Evolutionary conservation across 23 tunicate species (phyloP).

Genomic region (Trididemnum clinides): DNA sequence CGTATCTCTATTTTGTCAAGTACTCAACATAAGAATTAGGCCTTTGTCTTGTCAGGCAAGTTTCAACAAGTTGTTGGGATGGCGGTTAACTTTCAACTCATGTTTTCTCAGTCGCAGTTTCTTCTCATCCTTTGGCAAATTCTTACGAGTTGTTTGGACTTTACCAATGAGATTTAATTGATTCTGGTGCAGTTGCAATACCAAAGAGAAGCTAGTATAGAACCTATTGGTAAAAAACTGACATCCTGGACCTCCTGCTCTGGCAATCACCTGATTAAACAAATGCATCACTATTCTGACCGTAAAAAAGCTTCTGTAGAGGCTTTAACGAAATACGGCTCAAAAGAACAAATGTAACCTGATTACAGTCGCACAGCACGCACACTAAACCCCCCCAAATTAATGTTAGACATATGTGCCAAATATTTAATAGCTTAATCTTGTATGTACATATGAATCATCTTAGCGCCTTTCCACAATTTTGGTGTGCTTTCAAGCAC

Average conservation of each 20-base stretch:
- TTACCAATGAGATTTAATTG: background rate
- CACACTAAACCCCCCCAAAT: background rate
- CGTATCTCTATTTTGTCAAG: slow-evolving; percentile 7
- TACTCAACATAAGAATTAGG: background rate
- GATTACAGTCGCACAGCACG: background rate
- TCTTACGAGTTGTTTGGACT: background rate
- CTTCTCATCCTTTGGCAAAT: slow-evolving; percentile 1
- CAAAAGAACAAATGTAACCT: too few relatives aligned
- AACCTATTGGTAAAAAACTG: slow-evolving; percentile 17
- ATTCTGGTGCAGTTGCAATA: background rate
- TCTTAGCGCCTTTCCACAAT: too few relatives aligned
- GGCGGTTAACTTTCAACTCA: background rate
- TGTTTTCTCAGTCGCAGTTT: background rate
- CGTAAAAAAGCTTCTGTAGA: too few relatives aligned
- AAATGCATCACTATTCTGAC: slow-evolving; percentile 22
- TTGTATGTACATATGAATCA: too few relatives aligned
- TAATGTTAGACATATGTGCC: too few relatives aligned
- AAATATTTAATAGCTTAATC: too few relatives aligned
- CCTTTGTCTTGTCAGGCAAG: slow-evolving; percentile 14
- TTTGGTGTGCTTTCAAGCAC: too few relatives aligned
- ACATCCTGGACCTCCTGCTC: background rate
- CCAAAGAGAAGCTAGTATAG: slow-evolving; percentile 3
- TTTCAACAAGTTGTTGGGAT: background rate
- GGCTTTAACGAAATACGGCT: background rate
- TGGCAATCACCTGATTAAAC: background rate